Conservation (phyloP, 2,113 vertebrate genomes). For the Pteronura brasiliensis region DNA sequence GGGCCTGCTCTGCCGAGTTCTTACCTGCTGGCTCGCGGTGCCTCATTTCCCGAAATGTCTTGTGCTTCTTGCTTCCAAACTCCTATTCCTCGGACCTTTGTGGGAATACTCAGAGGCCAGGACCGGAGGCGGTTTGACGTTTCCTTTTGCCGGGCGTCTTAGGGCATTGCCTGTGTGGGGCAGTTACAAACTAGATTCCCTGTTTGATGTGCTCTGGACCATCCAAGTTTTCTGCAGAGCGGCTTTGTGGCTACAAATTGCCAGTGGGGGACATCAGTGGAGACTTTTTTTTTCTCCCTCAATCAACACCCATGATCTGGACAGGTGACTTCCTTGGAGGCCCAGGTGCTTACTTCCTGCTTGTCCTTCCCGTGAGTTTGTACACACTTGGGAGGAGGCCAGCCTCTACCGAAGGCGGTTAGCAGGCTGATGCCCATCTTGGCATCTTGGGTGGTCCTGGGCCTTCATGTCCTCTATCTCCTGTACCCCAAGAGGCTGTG, state of each 20-base stretch:
- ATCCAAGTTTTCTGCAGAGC: not conserved
- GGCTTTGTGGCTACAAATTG: not conserved
- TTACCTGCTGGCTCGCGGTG: not conserved
- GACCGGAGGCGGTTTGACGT: not conserved
- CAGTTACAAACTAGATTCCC: not conserved
- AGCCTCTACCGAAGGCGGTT: not conserved
- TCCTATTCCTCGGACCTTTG: not conserved
- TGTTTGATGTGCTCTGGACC: not conserved
- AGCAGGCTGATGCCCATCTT: not conserved
- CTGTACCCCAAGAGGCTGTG: not conserved
- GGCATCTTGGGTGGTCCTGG: not conserved
- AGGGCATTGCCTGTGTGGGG: not conserved
- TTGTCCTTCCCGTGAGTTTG: not conserved
- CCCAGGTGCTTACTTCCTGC: not conserved
- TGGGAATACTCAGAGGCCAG: not conserved
- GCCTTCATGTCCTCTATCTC: not conserved
- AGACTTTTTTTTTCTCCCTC: not conserved
- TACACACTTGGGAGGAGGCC: not conserved
- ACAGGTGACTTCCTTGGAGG: not conserved
- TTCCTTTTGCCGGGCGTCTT: not conserved
- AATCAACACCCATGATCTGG: not conserved
- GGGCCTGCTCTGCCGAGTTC: not conserved
- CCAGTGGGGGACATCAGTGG: no score
- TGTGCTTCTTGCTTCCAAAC: not conserved
- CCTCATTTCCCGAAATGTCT: not conserved